A percentile compares a stretch with the other conserved stretches of the same genome.
Evolutionary conservation across 1,140 invertebrate species (phyloP).

Genomic region (Ostrea denselamellosa): DNA sequence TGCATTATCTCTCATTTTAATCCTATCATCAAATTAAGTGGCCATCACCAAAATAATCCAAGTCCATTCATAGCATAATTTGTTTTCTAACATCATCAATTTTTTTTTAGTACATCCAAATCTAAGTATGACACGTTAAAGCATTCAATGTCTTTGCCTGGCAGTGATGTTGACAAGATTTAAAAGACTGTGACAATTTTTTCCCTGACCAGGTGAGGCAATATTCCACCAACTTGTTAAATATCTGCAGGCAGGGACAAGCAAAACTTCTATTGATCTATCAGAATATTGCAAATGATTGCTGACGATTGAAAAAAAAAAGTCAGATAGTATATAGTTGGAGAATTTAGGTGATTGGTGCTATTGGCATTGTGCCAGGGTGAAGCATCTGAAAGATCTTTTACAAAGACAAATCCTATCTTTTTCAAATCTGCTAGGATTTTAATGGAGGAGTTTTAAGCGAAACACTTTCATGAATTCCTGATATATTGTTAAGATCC

Average conservation of each 20-base stretch:
- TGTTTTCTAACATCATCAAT: neutral
- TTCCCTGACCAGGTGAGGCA: conserved; percentile 1
- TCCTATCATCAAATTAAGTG: conserved; percentile 10
- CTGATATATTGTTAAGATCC: conserved; percentile 20
- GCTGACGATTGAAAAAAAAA: conserved; percentile 13
- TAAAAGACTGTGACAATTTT: conserved; percentile 32
- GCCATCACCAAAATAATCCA: conserved; percentile 1
- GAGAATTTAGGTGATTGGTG: neutral
- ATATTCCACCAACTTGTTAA: conserved; percentile 30
- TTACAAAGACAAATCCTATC: conserved; percentile 29
- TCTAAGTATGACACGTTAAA: neutral
- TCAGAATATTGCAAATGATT: conserved; percentile 21
- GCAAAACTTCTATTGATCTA: conserved; percentile 25
- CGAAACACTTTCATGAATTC: conserved; percentile 13
- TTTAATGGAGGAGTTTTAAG: conserved; percentile 17
- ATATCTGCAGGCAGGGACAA: conserved; percentile 18
- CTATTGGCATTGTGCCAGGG: neutral
- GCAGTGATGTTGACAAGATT: conserved; percentile 4
- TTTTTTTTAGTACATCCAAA: neutral
- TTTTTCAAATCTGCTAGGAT: conserved; percentile 29
- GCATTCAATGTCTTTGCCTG: neutral
- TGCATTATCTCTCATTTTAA: conserved; percentile 4
- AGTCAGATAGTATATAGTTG: conserved; percentile 17
- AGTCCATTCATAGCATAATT: neutral
- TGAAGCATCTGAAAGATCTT: neutral